Base-by-base conservation (phyloP, 2,888 invertebrate species). In the Tipula confusa region DNA sequence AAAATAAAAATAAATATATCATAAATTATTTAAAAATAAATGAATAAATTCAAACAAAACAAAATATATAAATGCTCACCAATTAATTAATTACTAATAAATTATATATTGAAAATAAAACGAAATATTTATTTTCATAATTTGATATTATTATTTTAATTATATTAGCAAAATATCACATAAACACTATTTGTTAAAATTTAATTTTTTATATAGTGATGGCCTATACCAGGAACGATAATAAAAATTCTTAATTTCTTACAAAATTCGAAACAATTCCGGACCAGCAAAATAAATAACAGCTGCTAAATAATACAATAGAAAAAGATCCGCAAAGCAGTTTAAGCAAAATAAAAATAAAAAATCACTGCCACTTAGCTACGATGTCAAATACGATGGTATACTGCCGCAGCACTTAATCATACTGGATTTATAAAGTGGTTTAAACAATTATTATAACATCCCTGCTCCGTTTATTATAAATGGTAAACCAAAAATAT, bases 1-100 rank as follows among this genome's bases (percentile, higher is more conserved):
- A 64, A 64, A 64, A 64, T n/a, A 64, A 24, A 64, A 64, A 64
- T 64, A 64, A 64, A 64, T 64, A 64, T 64, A 64, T 64, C 64
- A 64, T 64, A 64, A 64, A 64, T 64, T 64, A 64, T 64, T 64
- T 64, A 18, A 64, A 64, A 64, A 64, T 24, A 24, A 64, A 64
- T 43, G n/a, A 43, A 43, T 43, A 43, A 24, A 64, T 9, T 64
- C 43, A 64, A 38, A 64, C 64, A 64, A 64, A 24, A 64, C 24
- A 64, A 64, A 64, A 64, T 64, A 64, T 64, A 64, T 64, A 64
- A 64, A 64, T 64, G 64, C 64, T 64, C 64, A 64, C 64, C 18
- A 64, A 18, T 64, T 64, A 24, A 64, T 64, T 64, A 64, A 43
- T 31, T 43, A 43, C 11, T 64, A 64, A 24, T 43, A 43, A n/a